Base-by-base conservation (phyloP, 2,797 vertebrate species). In the Tinamus major region DNA sequence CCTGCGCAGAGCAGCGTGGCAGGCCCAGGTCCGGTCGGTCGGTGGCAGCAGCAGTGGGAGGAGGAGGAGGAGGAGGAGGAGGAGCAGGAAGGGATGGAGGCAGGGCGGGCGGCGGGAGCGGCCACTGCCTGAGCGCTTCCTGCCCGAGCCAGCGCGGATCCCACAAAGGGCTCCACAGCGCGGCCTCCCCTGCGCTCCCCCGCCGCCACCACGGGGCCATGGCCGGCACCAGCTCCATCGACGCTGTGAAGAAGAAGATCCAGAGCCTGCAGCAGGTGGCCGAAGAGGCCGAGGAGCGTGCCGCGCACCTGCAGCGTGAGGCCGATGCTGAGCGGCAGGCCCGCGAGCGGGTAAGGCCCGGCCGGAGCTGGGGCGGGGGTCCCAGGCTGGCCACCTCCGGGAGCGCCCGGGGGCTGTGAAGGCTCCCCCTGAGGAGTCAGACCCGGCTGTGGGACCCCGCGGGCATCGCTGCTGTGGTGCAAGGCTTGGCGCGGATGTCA, bases 231-330 rank as follows among this genome's bases (percentile, higher is more conserved):
- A 96, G 93, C 14, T 98, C 98, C 18, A 96, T 99, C 68, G 98
- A 98, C 16, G 94, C 98, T 7, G 98, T 99, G 81, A 98, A 98
- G 56, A 98, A 97, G 92, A 99, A 99, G 91, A 99, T 99, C 70
- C 98, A 98, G 94, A 97, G 80, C 4, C 97, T 99, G 93, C 98
- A 99, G 93, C 98, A 98, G 79, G 97, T 96, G 83, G 98, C 98
- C 31, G 98, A 98, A 59, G 98, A 98, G 82, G 98, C 98, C 19
- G 98, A 98, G 94, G 98, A 98, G 44, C 97, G 98, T 10, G 98
- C 98, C 44, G 98, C 98, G 75, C 53, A 95, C 55, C 96, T 98
- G 61, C 98, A 98, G 96, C 85, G 90, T 59, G 98, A 98, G 95
- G 97, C 97, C 84, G 98, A 98, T 96, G 82, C 75, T 46, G 98